phyloP scores from a whole-genome alignment of 2,888 invertebrate species.

The Dione vanillae region DNA sequence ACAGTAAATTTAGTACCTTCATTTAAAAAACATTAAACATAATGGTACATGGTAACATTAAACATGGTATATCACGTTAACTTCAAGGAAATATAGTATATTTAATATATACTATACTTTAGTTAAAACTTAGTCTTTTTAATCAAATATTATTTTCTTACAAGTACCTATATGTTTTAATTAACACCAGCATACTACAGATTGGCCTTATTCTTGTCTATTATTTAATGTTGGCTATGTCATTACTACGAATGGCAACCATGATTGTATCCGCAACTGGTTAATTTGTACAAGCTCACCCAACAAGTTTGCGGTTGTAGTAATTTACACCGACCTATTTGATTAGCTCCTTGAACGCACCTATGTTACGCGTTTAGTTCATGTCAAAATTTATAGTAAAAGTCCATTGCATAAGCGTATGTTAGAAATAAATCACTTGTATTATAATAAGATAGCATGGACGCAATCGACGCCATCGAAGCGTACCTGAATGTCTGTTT shows the following conservation, averaged over 20 bases:
- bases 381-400: background rate
- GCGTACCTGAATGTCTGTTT: background rate
- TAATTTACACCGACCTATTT: constrained; percentile 42
- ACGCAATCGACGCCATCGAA: background rate
- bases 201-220: background rate
- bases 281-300: constrained; percentile 45
- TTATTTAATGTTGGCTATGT: constrained; percentile 22
- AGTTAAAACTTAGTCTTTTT: no score
- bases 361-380: constrained; percentile 41
- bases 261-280: constrained; percentile 37
- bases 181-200: background rate
- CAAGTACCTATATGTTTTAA: background rate
- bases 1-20: constrained; percentile 38
- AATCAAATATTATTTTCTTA: background rate
- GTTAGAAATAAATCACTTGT: background rate
- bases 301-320: constrained; percentile 38
- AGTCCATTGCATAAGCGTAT: constrained; percentile 1
- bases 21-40: constrained; percentile 18
- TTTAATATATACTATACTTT: no score
- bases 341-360: constrained; percentile 36
- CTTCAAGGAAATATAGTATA: background rate
- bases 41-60: background rate
- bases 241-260: constrained; percentile 31
- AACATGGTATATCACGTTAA: background rate
- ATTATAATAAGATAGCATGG: background rate